Evolutionary conservation across 2,797 vertebrate genomes (phyloP), one percentile per base, ranked within the genome.

Genomic region (Sebastes trivittatus): DNA sequence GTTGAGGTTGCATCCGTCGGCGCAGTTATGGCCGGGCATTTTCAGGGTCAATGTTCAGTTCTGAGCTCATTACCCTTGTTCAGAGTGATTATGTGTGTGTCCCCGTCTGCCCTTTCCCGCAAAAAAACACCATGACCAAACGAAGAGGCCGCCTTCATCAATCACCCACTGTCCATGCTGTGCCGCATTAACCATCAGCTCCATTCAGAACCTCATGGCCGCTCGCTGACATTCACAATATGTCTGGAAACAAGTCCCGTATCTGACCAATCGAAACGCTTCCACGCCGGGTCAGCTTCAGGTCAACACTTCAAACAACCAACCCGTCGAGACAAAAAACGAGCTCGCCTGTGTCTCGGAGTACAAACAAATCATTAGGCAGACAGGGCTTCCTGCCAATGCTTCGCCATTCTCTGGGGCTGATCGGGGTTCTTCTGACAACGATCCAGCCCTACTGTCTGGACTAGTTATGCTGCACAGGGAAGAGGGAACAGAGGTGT

Each of bases 281-380:
- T 71, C 79, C n/a, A 8, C 16, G 25, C 32, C 66, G 34, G 87
- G 89, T 93, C 86, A 89, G 36, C 84, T 87, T 78, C 5, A 85
- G 90, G 92, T 91, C 92, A 88, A 22, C 78, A 52, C 83, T 71
- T 86, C 79, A 69, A 86, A 85, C 62, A 38, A 65, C 63, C 65
- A 27, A 70, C 77, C 90, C 73, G 3, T 5, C 54, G 79, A 88
- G 84, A 61, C 18, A 32, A 61, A 16, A 67, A 87, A 74, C 6
- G 10, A 80, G 89, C 68, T 81, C 18, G 68, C 65, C 63, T 81
- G 81, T 72, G 79, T 89, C 86, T 90, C 16, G 1, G 60, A 80
- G 78, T 81, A 80, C 83, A 93, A 90, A 93, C 91, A 81, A 90
- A 90, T 89, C 89, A 85, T 91, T 88, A 88, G 74, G 88, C 67